Evolutionary conservation across 2,888 invertebrate species (phyloP).

Genomic region (Sinhomidia bicolor): DNA sequence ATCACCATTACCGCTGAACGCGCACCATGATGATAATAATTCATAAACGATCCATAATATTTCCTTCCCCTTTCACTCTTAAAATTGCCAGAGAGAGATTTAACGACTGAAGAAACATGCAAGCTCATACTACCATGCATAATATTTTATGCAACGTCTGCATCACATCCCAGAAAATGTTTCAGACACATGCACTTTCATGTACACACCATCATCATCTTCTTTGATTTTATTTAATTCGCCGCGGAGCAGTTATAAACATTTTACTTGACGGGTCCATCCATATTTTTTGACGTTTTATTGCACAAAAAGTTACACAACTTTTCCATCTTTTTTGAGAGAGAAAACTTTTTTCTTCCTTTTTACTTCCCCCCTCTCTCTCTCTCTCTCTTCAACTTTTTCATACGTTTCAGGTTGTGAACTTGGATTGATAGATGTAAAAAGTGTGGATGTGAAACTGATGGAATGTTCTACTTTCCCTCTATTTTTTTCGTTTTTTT

Average conservation of each 20-base stretch:
- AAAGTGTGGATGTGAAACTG: slow-evolving; percentile 23
- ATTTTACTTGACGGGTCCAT: slow-evolving; percentile 34
- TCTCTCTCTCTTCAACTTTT: slow-evolving; percentile 3
- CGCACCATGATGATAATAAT: slow-evolving; percentile 30
- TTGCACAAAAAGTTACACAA: slow-evolving; percentile 24
- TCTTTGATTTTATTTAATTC: slow-evolving; percentile 43
- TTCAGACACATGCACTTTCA: neutral
- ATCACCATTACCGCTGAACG: neutral
- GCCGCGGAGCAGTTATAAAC: slow-evolving; percentile 10
- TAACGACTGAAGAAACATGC: neutral
- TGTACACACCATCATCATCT: neutral
- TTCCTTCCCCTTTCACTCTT: neutral
- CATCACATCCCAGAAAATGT: neutral
- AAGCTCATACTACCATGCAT: neutral
- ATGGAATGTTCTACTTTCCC: slow-evolving; percentile 23
- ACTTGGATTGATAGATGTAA: slow-evolving; percentile 13
- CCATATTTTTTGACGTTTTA: slow-evolving; percentile 53
- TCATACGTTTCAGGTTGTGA: neutral
- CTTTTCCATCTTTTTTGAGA: slow-evolving; percentile 16
- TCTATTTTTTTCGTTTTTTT: neutral
- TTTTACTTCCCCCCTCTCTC: neutral
- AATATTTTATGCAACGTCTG: neutral
- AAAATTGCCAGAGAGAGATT: neutral
- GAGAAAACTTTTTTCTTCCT: slow-evolving; percentile 5
- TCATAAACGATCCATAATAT: slow-evolving; percentile 20